Percentiles rank a stretch among this genome's conserved stretches.
Evolutionary conservation across 2,797 vertebrate species (phyloP).

Genomic region (Channa striata): DNA sequence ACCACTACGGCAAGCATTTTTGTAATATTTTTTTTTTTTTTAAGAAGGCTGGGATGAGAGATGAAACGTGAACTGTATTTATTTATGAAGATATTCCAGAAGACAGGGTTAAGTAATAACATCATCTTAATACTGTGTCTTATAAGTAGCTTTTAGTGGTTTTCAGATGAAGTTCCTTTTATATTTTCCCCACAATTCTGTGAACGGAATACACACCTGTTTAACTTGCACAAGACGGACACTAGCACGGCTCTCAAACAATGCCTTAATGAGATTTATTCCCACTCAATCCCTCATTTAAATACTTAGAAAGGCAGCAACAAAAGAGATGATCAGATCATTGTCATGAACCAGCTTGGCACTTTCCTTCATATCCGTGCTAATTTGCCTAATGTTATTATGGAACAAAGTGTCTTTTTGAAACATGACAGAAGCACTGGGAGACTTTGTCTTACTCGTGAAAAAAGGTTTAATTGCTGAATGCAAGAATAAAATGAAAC

Average conservation of each 20-base stretch:
- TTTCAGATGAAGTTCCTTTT: conserved; percentile 34
- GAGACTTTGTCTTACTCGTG: conserved; percentile 43
- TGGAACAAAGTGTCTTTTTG: conserved; percentile 66
- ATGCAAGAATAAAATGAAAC: conserved; percentile 1
- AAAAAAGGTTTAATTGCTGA: conserved; percentile 37
- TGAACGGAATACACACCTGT: conserved; percentile 46
- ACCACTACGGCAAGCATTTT: conserved; percentile 31
- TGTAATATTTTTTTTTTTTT: conserved; percentile 22
- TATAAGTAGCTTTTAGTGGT: conserved; percentile 32
- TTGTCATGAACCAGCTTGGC: conserved; percentile 68
- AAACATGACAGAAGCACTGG: conserved; percentile 23
- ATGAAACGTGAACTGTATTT: conserved; percentile 16
- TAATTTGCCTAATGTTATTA: conserved; percentile 81
- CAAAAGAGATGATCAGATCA: conserved; percentile 76
- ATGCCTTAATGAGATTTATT: conserved; percentile 81
- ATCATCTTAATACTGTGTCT: conserved; percentile 22
- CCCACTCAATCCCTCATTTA: conserved; percentile 73
- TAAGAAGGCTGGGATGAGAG: conserved; percentile 21
- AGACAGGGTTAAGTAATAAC: conserved; percentile 25
- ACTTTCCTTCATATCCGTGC: conserved; percentile 73
- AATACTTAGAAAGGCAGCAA: conserved; percentile 68
- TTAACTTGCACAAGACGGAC: conserved; percentile 30
- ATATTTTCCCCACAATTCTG: conserved; percentile 19
- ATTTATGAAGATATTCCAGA: conserved; percentile 15
- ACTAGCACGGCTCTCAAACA: conserved; percentile 51